These are phyloP conservation scores for Sesia bembeciformis DNA, from an alignment of 2,888 invertebrate species.

Conservation along the genomic window DNA sequence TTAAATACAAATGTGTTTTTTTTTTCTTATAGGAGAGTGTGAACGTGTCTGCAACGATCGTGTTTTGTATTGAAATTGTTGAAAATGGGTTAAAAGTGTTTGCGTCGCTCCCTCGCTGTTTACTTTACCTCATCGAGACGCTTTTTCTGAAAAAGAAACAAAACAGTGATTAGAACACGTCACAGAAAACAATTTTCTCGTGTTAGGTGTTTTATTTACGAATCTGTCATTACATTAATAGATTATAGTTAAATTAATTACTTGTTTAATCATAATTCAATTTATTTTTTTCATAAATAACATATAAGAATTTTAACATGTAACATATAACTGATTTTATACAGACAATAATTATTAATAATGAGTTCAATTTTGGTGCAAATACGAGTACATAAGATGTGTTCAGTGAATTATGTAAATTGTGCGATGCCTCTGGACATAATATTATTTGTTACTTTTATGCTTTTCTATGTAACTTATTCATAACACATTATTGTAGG, in stretches of 20 bases:
- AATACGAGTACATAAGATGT: too few species aligned
- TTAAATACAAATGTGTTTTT: too few species aligned
- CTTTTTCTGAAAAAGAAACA: slow-evolving; percentile 82
- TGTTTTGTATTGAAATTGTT: too few species aligned
- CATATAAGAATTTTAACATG: background rate
- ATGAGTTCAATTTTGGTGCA: too few species aligned
- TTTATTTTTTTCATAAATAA: background rate
- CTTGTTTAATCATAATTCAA: background rate
- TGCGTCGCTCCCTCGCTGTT: slow-evolving; percentile 11
- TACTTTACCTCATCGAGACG: slow-evolving; percentile 84
- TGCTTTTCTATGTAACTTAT: too few species aligned
- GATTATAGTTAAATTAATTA: background rate
- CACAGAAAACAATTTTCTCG: slow-evolving; percentile 10
- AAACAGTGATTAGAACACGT: slow-evolving; percentile 32
- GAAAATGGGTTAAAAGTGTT: background rate
- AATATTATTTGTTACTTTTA: too few species aligned
- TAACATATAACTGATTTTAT: slow-evolving; percentile 4
- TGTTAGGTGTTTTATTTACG: background rate
- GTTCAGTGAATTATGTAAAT: too few species aligned
- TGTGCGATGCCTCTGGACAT: too few species aligned
- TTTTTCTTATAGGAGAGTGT: too few species aligned
- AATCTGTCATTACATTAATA: background rate
- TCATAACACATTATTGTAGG: too few species aligned
- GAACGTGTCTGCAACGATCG: too few species aligned
- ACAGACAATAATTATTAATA: slow-evolving; percentile 1